These are phyloP conservation scores for Pandion haliaetus DNA, from an alignment of 2,113 vertebrate genomes.

Conservation along the genomic window DNA sequence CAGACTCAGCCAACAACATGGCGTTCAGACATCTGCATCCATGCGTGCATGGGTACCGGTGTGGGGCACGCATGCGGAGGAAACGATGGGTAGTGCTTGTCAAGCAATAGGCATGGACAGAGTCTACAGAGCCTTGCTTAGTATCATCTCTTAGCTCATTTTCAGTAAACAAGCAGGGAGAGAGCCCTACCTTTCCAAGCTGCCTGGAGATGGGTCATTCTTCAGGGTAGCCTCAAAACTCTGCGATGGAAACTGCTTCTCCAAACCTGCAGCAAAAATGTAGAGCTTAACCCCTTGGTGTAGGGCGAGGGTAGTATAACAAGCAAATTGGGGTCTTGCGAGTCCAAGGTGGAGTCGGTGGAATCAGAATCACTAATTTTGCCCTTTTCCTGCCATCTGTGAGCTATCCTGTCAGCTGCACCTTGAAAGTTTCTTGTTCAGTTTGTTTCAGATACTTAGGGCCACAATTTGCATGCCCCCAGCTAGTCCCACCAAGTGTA, in stretches of 20 bases:
- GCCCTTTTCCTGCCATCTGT: background rate
- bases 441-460: background rate
- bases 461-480: background rate
- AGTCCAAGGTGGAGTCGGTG: background rate
- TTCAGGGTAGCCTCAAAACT: background rate
- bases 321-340: background rate
- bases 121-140: background rate
- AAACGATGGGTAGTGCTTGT: accelerated
- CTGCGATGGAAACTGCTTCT: background rate
- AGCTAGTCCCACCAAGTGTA: background rate
- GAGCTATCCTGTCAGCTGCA: background rate
- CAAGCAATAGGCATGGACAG: background rate
- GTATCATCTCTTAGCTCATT: accelerated
- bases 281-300: background rate
- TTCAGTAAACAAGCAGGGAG: background rate
- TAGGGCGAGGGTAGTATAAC: background rate
- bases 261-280: background rate
- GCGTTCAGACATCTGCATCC: accelerated
- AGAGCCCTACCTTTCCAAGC: background rate
- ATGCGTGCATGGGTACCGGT: accelerated
- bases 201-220: background rate
- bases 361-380: background rate
- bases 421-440: background rate
- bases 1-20: background rate
- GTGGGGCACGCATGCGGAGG: accelerated